phyloP scores from a whole-genome alignment of 2,888 invertebrate genomes.

The Cryptocheilus praepositus region DNA sequence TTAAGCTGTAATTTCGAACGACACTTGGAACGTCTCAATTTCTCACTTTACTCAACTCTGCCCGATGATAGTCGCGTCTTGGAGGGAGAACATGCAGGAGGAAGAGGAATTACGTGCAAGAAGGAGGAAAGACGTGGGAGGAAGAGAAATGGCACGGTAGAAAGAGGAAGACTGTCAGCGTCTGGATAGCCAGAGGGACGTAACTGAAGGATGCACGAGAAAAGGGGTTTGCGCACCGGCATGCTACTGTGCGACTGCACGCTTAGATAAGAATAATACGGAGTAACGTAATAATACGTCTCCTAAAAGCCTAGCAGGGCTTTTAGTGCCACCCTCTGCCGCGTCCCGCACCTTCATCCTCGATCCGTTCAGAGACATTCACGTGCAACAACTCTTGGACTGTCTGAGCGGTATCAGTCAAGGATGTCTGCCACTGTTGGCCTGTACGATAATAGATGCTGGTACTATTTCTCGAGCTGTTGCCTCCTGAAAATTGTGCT shows the following conservation, averaged over 20 bases:
- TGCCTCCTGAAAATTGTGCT: no score
- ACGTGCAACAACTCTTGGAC: conserved; percentile 1
- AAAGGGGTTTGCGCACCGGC: no score
- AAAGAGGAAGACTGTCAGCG: background rate
- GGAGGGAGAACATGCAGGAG: background rate
- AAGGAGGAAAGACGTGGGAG: background rate
- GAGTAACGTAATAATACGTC: conserved; percentile 62
- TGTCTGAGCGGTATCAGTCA: no score
- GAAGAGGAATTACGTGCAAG: background rate
- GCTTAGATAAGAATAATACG: conserved; percentile 64
- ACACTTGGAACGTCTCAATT: no score
- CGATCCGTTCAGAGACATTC: conserved; percentile 1
- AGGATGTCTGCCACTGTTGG: no score
- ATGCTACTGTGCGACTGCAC: conserved; percentile 44
- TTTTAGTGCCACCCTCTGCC: conserved; percentile 35
- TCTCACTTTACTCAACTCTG: no score
- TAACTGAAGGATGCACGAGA: no score
- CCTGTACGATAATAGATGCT: no score
- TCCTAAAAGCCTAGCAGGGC: conserved; percentile 55
- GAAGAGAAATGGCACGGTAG: background rate
- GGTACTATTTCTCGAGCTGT: no score
- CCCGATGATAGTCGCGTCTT: background rate
- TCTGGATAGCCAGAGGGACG: no score
- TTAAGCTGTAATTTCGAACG: no score
- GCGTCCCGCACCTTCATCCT: background rate